These are phyloP conservation scores for Centropus bengalensis DNA, from an alignment of 2,113 vertebrate genomes.

Conservation along the genomic window DNA sequence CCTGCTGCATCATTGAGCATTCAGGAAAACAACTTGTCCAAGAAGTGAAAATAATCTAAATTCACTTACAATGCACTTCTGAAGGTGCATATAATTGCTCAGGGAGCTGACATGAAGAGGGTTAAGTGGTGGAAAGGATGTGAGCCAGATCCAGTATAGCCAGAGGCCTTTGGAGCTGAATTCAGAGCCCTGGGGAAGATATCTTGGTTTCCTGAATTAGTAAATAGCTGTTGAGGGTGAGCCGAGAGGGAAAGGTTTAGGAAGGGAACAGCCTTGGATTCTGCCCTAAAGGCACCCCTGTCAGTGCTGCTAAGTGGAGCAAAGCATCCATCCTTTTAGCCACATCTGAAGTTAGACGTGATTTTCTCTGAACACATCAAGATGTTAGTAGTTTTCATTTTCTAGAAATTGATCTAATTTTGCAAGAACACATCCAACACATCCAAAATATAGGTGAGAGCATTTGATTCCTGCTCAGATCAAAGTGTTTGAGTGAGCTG, in stretches of 20 bases:
- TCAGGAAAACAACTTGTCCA: neutral
- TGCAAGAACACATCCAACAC: neutral
- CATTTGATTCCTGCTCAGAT: neutral
- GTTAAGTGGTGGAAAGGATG: neutral
- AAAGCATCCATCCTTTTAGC: neutral
- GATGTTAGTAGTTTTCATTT: neutral
- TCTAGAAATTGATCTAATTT: neutral
- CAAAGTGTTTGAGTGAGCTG: accelerated
- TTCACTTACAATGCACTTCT: neutral
- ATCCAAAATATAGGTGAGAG: neutral
- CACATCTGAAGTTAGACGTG: neutral
- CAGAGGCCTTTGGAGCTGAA: neutral
- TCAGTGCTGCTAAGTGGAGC: neutral
- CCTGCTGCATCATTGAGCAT: accelerated
- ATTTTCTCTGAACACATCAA: neutral
- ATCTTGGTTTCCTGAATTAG: neutral
- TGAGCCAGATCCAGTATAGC: neutral
- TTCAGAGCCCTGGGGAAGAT: neutral
- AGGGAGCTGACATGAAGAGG: neutral
- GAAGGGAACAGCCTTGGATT: neutral
- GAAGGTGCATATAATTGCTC: neutral
- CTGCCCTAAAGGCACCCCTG: neutral
- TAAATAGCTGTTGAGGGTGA: neutral
- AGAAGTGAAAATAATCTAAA: neutral
- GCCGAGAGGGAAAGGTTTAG: neutral